A percentile compares a stretch with the other conserved stretches of the same genome.
Conservation (phyloP, 2,113 vertebrate genomes). For the Brienomyrus brachyistius region DNA sequence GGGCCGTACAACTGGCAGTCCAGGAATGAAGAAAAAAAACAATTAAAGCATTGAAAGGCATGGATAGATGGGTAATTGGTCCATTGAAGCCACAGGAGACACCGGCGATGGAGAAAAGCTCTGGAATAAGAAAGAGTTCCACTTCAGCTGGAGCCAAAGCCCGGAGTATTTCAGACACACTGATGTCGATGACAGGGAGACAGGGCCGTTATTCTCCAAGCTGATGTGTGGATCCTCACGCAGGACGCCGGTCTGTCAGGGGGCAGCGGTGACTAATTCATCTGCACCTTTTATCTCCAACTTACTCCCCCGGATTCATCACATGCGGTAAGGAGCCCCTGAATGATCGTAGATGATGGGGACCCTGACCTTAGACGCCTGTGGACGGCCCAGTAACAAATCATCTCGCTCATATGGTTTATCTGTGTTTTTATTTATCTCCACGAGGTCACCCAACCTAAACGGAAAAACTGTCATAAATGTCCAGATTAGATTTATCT, state of each 20-base stretch:
- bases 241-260: background rate
- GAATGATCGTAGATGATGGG: conserved; percentile 4
- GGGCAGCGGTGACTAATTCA: background rate
- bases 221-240: background rate
- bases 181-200: background rate
- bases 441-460: background rate
- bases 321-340: background rate
- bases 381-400: background rate
- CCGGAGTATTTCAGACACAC: background rate
- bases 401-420: background rate
- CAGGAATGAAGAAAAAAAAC: background rate
- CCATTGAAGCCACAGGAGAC: conserved; percentile 1
- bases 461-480: background rate
- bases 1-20: background rate
- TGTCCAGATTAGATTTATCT: background rate
- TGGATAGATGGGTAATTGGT: conserved; percentile 7
- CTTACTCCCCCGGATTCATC: background rate
- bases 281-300: background rate
- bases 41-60: background rate
- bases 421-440: background rate
- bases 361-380: background rate
- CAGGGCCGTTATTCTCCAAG: background rate
- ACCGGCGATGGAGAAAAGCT: background rate
- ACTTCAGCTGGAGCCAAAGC: background rate
- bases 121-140: background rate